Conservation (phyloP, 2,888 invertebrate species). For the Euproctis similis region DNA sequence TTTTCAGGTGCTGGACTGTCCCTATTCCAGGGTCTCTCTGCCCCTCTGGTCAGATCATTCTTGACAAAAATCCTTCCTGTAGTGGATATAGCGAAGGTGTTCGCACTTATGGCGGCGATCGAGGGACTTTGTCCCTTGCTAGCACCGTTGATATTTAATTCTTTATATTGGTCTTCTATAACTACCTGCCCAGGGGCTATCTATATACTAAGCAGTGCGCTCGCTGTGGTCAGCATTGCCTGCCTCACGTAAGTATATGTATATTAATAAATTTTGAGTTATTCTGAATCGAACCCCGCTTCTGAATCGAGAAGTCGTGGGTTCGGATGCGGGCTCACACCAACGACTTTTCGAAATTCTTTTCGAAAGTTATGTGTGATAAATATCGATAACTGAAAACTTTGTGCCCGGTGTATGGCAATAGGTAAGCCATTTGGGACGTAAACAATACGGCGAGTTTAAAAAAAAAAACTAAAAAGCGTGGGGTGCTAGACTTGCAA, state of each 20-base stretch:
- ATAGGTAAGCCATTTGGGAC: too few species aligned
- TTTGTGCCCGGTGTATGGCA: too few species aligned
- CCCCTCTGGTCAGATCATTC: conserved; percentile 76
- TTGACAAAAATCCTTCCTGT: conserved; percentile 77
- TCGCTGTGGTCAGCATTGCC: conserved; percentile 56
- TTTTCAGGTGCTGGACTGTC: conserved; percentile 61
- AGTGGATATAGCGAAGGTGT: conserved; percentile 80
- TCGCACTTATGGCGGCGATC: conserved; percentile 79
- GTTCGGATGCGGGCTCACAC: too few species aligned
- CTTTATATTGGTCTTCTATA: conserved; percentile 77
- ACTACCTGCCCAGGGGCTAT: conserved; percentile 74
- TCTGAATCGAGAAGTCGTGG: too few species aligned
- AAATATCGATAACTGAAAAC: too few species aligned
- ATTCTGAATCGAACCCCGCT: too few species aligned
- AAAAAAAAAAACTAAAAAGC: too few species aligned
- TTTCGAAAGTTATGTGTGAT: too few species aligned
- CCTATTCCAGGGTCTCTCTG: conserved; percentile 67
- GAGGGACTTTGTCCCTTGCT: conserved; percentile 78
- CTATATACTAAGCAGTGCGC: conserved; percentile 68
- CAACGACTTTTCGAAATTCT: too few species aligned
- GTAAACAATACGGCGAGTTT: too few species aligned
- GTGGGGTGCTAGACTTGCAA: too few species aligned
- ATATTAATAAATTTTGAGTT: too few species aligned
- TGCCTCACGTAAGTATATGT: conserved; percentile 75
- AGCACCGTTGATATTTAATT: conserved; percentile 78